Evolutionary conservation across 2,113 vertebrate genomes (phyloP), one percentile per base, ranked within the genome.

Genomic region (Aplodontia rufa): DNA sequence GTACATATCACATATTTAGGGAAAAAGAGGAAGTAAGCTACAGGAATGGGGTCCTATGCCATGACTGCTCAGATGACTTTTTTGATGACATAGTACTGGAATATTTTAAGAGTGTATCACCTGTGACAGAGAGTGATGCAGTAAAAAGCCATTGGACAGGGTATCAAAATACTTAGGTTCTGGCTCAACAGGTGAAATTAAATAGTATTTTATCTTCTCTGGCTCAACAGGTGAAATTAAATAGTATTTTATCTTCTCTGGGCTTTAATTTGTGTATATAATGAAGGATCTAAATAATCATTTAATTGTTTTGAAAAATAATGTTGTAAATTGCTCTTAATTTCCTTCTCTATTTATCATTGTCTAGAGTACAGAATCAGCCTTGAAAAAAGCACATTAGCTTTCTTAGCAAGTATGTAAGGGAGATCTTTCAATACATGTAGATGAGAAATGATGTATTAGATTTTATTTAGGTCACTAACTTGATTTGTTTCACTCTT

Each of bases 401-500:
- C n/a, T 16, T 85, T 91, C 78, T 92, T 62, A 71, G 55, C 7
- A 64, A 66, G 22, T 40, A 13, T 13, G 14, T 49, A 53, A 28
- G 19, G 71, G 83, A 55, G 24, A 42, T 81, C 24, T 79, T 92
- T 90, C 58, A 47, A 51, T 86, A 85, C 28, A 51, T 69, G 42
- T 40, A 86, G 72, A 91, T 75, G 42, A 91, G 60, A 88, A 79
- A 76, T 76, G 10, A 86, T 89, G 2, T 40, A 40, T 55, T 42
- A 83, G 7, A 85, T 90, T 93, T 72, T 84, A 69, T 87, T 87
- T 84, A 49, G 69, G 37, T 82, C n/a, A 19, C 35, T 87, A 35
- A 12, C 45, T 97, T 88, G 78, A 37, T 94, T 97, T 66, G 17
- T 91, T 92, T 71, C 7, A 76, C n/a, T 93, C 62, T 60, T 26